Percentiles rank a stretch among this genome's conserved stretches.
These are phyloP conservation scores for Miichthys miiuy DNA, from an alignment of 2,797 vertebrate genomes.

Conservation along the genomic window DNA sequence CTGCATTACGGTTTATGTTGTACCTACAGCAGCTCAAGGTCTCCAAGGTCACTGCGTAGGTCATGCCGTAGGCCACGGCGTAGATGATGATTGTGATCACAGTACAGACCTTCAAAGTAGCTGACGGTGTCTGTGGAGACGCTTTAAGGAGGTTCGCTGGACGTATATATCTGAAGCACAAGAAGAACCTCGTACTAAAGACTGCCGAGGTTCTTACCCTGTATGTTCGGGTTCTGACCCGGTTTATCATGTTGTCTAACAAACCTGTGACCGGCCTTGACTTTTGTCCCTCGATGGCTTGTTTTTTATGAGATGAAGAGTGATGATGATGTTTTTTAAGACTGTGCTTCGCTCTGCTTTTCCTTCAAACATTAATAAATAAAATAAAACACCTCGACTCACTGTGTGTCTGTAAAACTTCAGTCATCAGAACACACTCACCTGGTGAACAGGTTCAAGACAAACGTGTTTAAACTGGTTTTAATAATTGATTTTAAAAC, in stretches of 20 bases:
- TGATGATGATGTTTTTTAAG: conserved; percentile 29
- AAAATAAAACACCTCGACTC: neutral
- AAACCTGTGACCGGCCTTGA: neutral
- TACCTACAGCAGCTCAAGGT: no score
- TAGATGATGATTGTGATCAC: no score
- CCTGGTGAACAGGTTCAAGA: no score
- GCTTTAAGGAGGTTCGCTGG: neutral
- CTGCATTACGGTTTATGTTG: no score
- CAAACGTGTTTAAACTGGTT: no score
- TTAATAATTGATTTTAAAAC: no score
- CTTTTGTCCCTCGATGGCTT: neutral
- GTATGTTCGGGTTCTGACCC: neutral
- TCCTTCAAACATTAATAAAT: conserved; percentile 63
- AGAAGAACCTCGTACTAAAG: neutral
- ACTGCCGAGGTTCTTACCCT: neutral
- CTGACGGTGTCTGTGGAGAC: no score
- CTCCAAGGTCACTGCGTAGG: no score
- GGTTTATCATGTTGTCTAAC: no score
- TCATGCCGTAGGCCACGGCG: no score
- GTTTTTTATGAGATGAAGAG: conserved; percentile 17
- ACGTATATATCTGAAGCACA: neutral
- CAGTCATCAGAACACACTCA: no score
- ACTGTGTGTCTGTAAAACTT: neutral
- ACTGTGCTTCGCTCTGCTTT: conserved; percentile 18
- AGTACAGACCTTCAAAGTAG: no score